Evolutionary conservation across 2,888 invertebrate species (phyloP).

Genomic region (Clunio marinus): DNA sequence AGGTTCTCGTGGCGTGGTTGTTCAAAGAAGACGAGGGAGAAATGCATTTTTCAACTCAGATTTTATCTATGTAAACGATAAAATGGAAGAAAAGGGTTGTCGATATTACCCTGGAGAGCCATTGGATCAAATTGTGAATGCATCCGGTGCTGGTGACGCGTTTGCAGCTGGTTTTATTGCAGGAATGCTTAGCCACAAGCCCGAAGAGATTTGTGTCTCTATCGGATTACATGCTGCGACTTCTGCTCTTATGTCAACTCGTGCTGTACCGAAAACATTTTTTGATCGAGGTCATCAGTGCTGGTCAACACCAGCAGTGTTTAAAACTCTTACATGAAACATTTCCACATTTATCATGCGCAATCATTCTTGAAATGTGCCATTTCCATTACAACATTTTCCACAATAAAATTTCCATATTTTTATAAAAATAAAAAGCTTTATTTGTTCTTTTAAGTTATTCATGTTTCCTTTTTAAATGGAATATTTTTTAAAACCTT

Average conservation of each 20-base stretch:
- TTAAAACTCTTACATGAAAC: not conserved
- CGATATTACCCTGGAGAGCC: slow-evolving; percentile 52
- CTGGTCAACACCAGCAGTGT: slow-evolving; percentile 32
- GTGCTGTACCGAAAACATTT: slow-evolving; percentile 57
- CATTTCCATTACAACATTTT: not conserved
- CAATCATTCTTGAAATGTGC: not conserved
- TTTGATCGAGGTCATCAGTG: slow-evolving; percentile 43
- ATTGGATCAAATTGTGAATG: slow-evolving; percentile 54
- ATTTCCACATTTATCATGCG: not conserved
- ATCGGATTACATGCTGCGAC: slow-evolving; percentile 62
- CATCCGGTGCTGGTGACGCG: slow-evolving; percentile 81
- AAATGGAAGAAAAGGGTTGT: not conserved
- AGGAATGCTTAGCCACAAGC: slow-evolving; percentile 56
- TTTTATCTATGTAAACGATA: not conserved
- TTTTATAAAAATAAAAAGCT: no score
- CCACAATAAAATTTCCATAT: not conserved
- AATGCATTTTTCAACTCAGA: slow-evolving; percentile 43
- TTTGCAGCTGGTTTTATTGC: slow-evolving; percentile 66
- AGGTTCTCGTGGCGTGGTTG: slow-evolving; percentile 58
- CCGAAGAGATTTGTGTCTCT: slow-evolving; percentile 58
- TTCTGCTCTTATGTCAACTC: slow-evolving; percentile 56
- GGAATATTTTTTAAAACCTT: no score
- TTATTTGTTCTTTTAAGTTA: no score
- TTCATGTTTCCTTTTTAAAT: no score
- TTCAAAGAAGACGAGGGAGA: slow-evolving; percentile 46